These are phyloP conservation scores for Mythimna loreyi DNA, from an alignment of 2,888 invertebrate species.

Conservation along the genomic window DNA sequence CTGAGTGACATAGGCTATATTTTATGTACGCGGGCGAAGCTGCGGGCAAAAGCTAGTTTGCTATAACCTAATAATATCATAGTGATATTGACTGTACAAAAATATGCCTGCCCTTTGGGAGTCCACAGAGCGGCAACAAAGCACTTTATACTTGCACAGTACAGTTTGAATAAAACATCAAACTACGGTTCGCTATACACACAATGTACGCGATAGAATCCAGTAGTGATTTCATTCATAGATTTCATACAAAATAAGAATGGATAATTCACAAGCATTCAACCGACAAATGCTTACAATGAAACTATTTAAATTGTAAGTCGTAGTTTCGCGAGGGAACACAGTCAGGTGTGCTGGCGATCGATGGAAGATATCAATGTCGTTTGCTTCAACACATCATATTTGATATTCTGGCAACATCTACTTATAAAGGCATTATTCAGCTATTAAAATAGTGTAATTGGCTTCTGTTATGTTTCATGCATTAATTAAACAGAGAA, in stretches of 20 bases:
- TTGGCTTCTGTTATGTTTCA: conserved; percentile 9
- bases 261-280: conserved; percentile 36
- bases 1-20: too few relatives aligned
- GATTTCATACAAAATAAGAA: conserved; percentile 37
- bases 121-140: conserved; percentile 5
- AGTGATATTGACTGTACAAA: conserved; percentile 6
- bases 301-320: conserved; percentile 7
- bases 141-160: background rate
- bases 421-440: conserved; percentile 37
- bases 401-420: conserved; percentile 37
- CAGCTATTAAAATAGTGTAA: conserved; percentile 20
- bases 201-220: conserved; percentile 8
- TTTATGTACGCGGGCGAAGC: too few relatives aligned
- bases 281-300: conserved; percentile 41
- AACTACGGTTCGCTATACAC: conserved; percentile 4
- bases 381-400: conserved; percentile 31
- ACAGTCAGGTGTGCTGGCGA: conserved; percentile 44
- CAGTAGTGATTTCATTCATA: conserved; percentile 38
- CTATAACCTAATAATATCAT: conserved; percentile 19
- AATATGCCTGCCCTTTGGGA: conserved; percentile 15
- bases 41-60: too few relatives aligned
- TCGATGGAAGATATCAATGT: conserved; percentile 53
- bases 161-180: conserved; percentile 8
- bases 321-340: conserved; percentile 48
- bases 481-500: conserved; percentile 13